phyloP scores from a whole-genome alignment of 2,113 vertebrate species.

The Leptobrachium leishanense region DNA sequence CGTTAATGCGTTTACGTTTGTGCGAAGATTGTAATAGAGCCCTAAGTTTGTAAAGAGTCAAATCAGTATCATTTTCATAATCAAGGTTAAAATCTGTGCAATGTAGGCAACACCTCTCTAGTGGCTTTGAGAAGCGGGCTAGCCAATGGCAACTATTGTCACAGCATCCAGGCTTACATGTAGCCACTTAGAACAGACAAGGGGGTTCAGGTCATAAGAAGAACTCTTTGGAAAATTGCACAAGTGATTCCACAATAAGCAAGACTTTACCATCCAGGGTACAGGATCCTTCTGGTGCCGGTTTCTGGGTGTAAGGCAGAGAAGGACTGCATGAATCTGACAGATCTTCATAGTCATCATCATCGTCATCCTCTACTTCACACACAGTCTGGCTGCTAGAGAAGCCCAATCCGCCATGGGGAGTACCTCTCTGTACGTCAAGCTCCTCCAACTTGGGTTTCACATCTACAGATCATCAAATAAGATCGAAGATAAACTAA shows the following conservation, averaged over 20 bases:
- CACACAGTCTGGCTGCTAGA: constrained; percentile 74
- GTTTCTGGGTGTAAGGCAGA: constrained; percentile 88
- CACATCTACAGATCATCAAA: constrained; percentile 68
- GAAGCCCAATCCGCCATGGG: constrained; percentile 76
- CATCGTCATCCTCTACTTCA: constrained; percentile 72
- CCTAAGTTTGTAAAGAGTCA: no score
- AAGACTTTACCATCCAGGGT: constrained; percentile 81
- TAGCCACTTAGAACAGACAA: no score
- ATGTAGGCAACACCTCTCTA: no score
- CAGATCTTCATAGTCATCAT: constrained; percentile 91
- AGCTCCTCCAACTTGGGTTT: constrained; percentile 85
- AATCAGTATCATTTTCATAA: no score
- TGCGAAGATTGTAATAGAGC: no score
- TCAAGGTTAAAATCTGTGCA: no score
- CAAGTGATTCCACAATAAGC: neutral
- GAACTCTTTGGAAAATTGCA: no score
- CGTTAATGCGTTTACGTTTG: no score
- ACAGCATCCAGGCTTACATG: no score
- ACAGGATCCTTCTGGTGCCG: constrained; percentile 92
- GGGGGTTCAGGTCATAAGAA: no score
- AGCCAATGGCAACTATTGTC: no score
- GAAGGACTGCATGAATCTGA: constrained; percentile 93
- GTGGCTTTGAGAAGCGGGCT: no score
- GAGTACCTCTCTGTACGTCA: constrained; percentile 73
- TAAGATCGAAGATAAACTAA: neutral